Evolutionary conservation across 2,888 invertebrate species (phyloP), one percentile per base, ranked within the genome.

Genomic region (Keiferia lycopersicella): DNA sequence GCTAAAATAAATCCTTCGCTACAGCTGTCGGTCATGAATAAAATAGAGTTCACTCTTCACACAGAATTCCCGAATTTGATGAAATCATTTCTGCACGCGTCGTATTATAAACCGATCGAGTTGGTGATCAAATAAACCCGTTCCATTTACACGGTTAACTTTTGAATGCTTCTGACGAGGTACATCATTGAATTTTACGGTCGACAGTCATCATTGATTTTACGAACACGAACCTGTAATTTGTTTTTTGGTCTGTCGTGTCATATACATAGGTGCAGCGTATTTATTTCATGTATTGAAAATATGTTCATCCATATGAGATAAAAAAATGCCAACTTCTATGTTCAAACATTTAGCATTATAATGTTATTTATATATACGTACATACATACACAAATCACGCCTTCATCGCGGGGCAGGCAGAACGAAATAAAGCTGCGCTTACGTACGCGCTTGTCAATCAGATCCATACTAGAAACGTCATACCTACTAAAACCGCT

Each of bases 71-170:
- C 41, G 10, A 20, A 50, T 18, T 18, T 16, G 48, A 20, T 50
- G 12, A 50, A 50, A 50, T 10, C 18, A 50, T 18, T 20, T 50
- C 18, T 18, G 12, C 18, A 50, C 20, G 18, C 20, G 12, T 10
- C 11, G 6, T 11, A 51, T 51, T 51, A 51, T 51, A 51, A 51
- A 22, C 22, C 20, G 11, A 51, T 51, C 51, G 12, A 20, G 10
- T 51, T 51, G 51, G 12, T 12, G 51, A 51, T 20, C 51, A 18
- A 20, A 51, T 51, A 22, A 51, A 51, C 20, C 20, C 51, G 51
- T 51, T 20, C 1, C 51, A 51, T 51, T 51, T 20, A 51, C 51
- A 51, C 22, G 12, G 51, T 20, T 12, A 10, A n/a, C 12, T 41
- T 41, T 41, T 41, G 12, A 41, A 41, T 41, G 41, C 20, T 22